Base-by-base conservation (phyloP, 2,888 invertebrate genomes). In the Metallyticus violacea region DNA sequence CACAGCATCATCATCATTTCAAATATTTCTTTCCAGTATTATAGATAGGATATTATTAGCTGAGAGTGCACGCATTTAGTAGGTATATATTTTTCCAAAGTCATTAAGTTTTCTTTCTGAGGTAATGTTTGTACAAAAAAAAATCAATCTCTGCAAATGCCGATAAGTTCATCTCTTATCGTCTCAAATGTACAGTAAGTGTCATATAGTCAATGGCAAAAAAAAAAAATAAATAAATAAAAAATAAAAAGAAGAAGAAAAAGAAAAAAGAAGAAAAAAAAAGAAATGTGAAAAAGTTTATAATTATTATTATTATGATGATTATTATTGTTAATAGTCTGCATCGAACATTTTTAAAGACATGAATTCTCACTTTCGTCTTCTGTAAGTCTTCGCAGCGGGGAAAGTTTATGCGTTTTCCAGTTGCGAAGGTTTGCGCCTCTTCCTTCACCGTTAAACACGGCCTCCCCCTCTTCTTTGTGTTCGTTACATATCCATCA, bases 171-270 rank as follows among this genome's bases (percentile, higher is more conserved):
- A 62, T 9, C 40, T 62, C 15, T n/a, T 83, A 27, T 83, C 77
- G 26, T 83, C 77, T 83, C 77, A 83, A 83, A 25, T 83, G 83
- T 83, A 83, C 83, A 86, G 88, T 88, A 86, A 87, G 84, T 88
- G 88, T 88, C 80, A 85, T 86, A 85, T 87, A 86, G 87, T 87
- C 86, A 87, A 28, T 87, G 87, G 87, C 84, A 81, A 81, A 86
- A 81, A 77, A 40, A 7, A 30, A 30, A n/a, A n/a, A n/a, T n/a
- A n/a, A n/a, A n/a, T n/a, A n/a, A n/a, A n/a, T n/a, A n/a, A n/a
- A n/a, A n/a, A n/a, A n/a, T n/a, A n/a, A n/a, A n/a, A n/a, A n/a
- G n/a, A n/a, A n/a, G n/a, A n/a, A n/a, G n/a, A n/a, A n/a, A n/a
- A n/a, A n/a, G n/a, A n/a, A n/a, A n/a, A n/a, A n/a, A n/a, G n/a